These are phyloP conservation scores for Lacerta bilineata DNA, from an alignment of 2,797 vertebrate genomes.

Conservation along the genomic window DNA sequence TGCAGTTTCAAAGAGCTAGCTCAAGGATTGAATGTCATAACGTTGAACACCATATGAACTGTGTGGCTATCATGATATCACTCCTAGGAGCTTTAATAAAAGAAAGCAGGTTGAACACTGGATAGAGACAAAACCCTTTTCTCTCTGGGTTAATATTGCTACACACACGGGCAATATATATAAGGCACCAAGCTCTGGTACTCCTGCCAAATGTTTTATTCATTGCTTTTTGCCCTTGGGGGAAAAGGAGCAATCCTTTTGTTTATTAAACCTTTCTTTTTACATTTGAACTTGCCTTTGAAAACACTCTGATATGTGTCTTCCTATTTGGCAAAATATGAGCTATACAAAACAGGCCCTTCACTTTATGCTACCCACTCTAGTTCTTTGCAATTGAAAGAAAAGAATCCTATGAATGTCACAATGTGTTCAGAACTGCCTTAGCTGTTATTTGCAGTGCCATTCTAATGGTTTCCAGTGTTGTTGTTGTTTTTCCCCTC, in stretches of 20 bases:
- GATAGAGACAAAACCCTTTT: constrained; percentile 17
- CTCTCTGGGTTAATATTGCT: constrained; percentile 30
- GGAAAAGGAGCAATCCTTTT: constrained; percentile 31
- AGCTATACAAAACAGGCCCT: background rate
- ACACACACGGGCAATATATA: constrained; percentile 28
- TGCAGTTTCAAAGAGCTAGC: background rate
- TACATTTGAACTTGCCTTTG: constrained; percentile 25
- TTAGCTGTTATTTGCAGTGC: background rate
- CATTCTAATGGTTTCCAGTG: background rate
- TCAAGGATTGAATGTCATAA: background rate
- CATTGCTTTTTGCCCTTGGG: constrained; percentile 27
- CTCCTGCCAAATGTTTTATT: constrained; percentile 40
- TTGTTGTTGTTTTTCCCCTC: background rate
- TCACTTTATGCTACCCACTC: background rate
- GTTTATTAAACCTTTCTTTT: constrained; percentile 46
- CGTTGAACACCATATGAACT: accelerated
- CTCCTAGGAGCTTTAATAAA: constrained; percentile 28
- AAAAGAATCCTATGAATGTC: background rate
- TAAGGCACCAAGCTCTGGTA: constrained; percentile 21
- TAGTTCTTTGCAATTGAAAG: background rate
- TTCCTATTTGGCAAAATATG: background rate
- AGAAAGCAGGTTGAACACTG: background rate
- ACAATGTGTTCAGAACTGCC: background rate
- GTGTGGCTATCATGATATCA: background rate
- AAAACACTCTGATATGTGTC: background rate